Conservation (phyloP, 2,797 vertebrate species). For the Margarornis squamiger region DNA sequence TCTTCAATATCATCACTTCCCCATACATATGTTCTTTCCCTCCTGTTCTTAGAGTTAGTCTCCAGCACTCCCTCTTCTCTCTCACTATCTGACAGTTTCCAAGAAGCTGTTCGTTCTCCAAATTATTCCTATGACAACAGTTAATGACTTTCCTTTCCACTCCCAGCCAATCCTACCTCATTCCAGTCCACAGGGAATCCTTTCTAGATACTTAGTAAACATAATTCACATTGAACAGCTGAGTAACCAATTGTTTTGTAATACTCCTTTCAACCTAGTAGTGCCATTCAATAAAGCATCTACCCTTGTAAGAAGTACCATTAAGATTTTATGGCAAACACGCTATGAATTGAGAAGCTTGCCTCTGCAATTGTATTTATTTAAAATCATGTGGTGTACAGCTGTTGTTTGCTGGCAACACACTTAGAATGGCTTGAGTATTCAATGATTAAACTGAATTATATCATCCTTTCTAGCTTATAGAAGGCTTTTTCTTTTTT, state of each 20-base stretch:
- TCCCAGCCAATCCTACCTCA: background rate
- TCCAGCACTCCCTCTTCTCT: background rate
- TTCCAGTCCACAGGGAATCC: background rate
- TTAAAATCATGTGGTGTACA: background rate
- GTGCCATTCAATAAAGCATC: background rate
- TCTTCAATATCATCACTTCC: background rate
- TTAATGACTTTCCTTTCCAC: background rate
- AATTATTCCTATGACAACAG: background rate
- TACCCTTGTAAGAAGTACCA: background rate
- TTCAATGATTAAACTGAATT: background rate
- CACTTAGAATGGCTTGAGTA: background rate
- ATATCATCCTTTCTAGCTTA: background rate
- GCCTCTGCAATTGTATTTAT: background rate
- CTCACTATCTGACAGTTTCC: background rate
- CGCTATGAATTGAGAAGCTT: background rate
- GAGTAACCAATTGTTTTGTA: background rate
- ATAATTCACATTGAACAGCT: background rate
- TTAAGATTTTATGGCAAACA: background rate
- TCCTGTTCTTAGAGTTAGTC: background rate
- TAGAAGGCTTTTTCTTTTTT: background rate
- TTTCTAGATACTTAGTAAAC: background rate
- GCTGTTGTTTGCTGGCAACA: slow-evolving; percentile 1
- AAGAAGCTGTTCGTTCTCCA: background rate
- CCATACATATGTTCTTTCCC: background rate
- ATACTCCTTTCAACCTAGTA: background rate